phyloP scores from a whole-genome alignment of 2,797 vertebrate genomes.

The Ctenosaura bakeri region DNA sequence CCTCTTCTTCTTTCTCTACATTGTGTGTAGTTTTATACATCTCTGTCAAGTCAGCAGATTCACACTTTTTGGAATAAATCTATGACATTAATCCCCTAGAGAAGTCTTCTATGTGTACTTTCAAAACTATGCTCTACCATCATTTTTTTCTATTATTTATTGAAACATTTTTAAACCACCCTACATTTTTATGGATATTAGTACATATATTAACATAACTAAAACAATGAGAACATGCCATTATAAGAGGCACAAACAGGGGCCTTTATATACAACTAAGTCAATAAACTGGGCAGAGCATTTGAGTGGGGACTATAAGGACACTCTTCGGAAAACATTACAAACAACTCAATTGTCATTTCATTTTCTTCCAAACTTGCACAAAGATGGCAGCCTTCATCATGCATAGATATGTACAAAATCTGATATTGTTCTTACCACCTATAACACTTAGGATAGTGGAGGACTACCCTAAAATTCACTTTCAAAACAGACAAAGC shows the following conservation, averaged over 20 bases:
- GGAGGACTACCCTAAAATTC: not conserved
- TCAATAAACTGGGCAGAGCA: not conserved
- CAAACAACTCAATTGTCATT: not conserved
- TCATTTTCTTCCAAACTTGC: not conserved
- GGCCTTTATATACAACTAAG: not conserved
- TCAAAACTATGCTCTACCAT: too few species aligned
- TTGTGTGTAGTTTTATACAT: not conserved
- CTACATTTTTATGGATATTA: not conserved
- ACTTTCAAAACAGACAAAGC: not conserved
- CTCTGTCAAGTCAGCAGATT: not conserved
- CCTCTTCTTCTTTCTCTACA: not conserved
- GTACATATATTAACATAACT: not conserved
- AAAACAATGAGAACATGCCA: not conserved
- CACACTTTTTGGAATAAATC: not conserved
- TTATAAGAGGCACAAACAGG: not conserved
- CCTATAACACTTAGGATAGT: not conserved
- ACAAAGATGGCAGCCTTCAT: not conserved
- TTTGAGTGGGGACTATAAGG: not conserved
- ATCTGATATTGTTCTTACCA: not conserved
- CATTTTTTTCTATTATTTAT: not conserved
- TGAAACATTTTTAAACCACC: not conserved
- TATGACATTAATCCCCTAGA: not conserved
- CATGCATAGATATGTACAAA: not conserved
- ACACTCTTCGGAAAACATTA: not conserved
- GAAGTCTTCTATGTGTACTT: not conserved